A percentile compares a stretch with the other conserved stretches of the same genome.
Evolutionary conservation across 2,888 invertebrate genomes (phyloP).

Genomic region (Drosophila nr. perissopoda): DNA sequence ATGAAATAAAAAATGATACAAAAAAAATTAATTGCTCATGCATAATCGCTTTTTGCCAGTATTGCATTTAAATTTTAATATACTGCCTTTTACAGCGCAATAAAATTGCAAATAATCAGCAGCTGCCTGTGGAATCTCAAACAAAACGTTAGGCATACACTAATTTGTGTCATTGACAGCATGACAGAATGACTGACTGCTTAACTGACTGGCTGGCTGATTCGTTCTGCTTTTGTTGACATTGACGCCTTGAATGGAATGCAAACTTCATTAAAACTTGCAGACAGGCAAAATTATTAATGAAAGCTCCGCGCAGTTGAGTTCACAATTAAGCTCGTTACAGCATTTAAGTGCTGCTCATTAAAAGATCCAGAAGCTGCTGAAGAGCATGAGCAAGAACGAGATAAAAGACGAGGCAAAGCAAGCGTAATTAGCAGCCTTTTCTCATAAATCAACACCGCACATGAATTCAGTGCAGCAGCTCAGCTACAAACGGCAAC

Average conservation of each 20-base stretch:
- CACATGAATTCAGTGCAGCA: slow-evolving; percentile 37
- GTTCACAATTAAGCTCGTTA: slow-evolving; percentile 74
- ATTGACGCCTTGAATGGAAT: slow-evolving; percentile 49
- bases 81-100: slow-evolving; percentile 18
- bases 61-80: slow-evolving; percentile 45
- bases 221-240: slow-evolving; percentile 48
- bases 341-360: slow-evolving; percentile 69
- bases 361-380: slow-evolving; percentile 41
- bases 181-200: slow-evolving; percentile 1
- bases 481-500: slow-evolving; percentile 9
- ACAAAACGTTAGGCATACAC: slow-evolving; percentile 47
- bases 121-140: slow-evolving; percentile 3
- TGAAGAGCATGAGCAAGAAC: background rate
- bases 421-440: slow-evolving; percentile 66
- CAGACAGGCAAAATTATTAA: slow-evolving; percentile 66
- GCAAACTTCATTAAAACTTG: slow-evolving; percentile 76
- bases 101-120: slow-evolving; percentile 41
- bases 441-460: slow-evolving; percentile 64
- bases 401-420: slow-evolving; percentile 8
- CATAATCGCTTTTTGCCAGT: slow-evolving; percentile 22
- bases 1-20: slow-evolving; percentile 4
- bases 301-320: slow-evolving; percentile 51
- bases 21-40: slow-evolving; percentile 25
- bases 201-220: slow-evolving; percentile 13
- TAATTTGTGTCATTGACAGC: slow-evolving; percentile 6